Base-by-base conservation (phyloP, 64 coral and sea anemone species). In the Montipora cactus region DNA sequence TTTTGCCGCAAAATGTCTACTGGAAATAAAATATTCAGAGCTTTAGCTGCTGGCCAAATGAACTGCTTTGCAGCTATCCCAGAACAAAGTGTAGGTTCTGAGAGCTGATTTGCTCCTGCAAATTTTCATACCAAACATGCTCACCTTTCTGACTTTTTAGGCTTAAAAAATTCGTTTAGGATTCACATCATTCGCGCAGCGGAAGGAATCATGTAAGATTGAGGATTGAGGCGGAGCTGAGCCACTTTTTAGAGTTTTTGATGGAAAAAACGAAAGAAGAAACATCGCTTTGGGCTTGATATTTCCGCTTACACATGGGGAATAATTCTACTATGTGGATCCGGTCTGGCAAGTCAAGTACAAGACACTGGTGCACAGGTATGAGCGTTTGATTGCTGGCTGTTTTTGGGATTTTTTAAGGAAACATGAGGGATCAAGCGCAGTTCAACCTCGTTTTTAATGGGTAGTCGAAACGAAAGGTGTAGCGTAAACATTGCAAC, bases 91-190 rank as follows among this genome's bases (percentile, higher is more conserved):
- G 86, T 47, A 52, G 86, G 71, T 75, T 58, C 86, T 52, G 25
- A 88, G 67, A 88, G 86, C 86, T 11, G 86, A 75, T 88, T 88
- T 23, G 23, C 23, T 23, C 23, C 23, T 23, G 23, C 23, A 23
- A 23, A 23, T 23, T 23, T 23, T 23, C 16, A 74, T 76, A 88
- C 86, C 86, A 88, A 88, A 88, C n/a, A 49, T 88, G 47, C 48
- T 64, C 46, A 88, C 19, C n/a, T 74, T 49, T 44, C 23, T 72
- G 67, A 88, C 19, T 75, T 74, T 53, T 13, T 2, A 23, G 23
- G 23, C 23, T 23, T 23, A 23, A 23, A 23, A 23, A 23, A 23
- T 0, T 23, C 23, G 23, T 71, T 53, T 53, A 53, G 51, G 51
- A 53, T 53, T 53, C 51, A 53, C 51, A 53, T 53, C 51, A 8